Evolutionary conservation across 2,797 vertebrate species (phyloP), one percentile per base, ranked within the genome.

Genomic region (Potorous gilbertii): DNA sequence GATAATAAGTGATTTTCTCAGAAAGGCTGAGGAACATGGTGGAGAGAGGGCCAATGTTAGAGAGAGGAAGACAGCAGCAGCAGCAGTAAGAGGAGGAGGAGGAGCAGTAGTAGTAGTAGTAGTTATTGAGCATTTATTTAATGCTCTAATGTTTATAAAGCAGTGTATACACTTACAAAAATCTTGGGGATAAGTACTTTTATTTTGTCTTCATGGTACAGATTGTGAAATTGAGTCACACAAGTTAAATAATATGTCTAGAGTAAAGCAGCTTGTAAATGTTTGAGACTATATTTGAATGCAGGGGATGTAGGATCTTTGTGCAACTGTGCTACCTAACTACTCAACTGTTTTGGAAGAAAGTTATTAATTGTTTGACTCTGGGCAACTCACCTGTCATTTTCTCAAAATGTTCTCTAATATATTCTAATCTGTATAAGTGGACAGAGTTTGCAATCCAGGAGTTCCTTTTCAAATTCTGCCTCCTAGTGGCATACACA

Each of bases 1-100:
- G 74, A 89, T 96, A 96, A 97, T 96, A 97, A 97, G 62, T 96
- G 56, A 34, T n/a, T 97, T 97, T 96, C 92, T 89, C 66, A 55
- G 13, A 46, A 3, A 46, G 21, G 18, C 74, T 81, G 74, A 81
- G 21, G 9, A 46, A 21, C 40, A 31, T 81, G 66, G 18, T 40
- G 40, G 74, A 46, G n/a, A 81, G 40, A 46, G 74, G 8, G 13
- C 0, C 74, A 46, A 24, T 8, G 0, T 40, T 81, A 81, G 40
- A 81, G 66, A 81, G 0, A 46, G 8, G 6, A 81, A 24, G 40
- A 24, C 1, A 66, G 34, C 0, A 81, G 74, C 1, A 24, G 6
- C 0, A 46, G 18, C 27, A 21, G 16, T 1, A 16, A 4, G 50
- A 50, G 50, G 50, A 50, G 4, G 50, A 46, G 66, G 21, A 8